These are phyloP conservation scores for Amorpha juglandis DNA, from an alignment of 2,888 invertebrate species.

Conservation along the genomic window DNA sequence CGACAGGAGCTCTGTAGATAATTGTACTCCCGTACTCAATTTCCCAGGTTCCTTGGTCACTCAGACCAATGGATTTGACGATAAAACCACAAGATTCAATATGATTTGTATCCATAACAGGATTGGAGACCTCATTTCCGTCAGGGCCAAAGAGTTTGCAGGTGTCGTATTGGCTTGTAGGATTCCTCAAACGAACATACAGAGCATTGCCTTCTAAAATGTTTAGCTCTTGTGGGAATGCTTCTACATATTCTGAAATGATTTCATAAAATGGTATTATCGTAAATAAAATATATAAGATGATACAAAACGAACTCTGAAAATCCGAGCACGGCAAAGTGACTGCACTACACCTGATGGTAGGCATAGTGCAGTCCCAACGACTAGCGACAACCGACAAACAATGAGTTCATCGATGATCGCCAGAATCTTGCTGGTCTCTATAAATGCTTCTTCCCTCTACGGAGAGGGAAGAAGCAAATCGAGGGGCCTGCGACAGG, in stretches of 20 bases:
- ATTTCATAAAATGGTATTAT: too few species aligned
- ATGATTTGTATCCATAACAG: conserved; percentile 44
- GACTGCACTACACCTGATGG: too few species aligned
- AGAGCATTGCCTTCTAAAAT: conserved; percentile 59
- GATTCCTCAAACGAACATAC: conserved; percentile 53
- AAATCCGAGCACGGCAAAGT: too few species aligned
- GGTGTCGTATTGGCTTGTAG: conserved; percentile 48
- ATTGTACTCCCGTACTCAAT: conserved; percentile 59
- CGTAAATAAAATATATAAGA: too few species aligned
- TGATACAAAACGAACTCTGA: too few species aligned
- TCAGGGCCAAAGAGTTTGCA: conserved; percentile 58
- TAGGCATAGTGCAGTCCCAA: too few species aligned
- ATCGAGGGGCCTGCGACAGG: too few species aligned
- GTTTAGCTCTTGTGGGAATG: conserved; percentile 46
- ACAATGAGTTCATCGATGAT: too few species aligned
- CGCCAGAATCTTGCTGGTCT: too few species aligned
- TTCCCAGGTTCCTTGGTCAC: conserved; percentile 58
- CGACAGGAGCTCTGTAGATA: conserved; percentile 51
- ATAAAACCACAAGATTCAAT: conserved; percentile 57
- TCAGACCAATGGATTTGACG: conserved; percentile 43
- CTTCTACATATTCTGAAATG: conserved; percentile 57
- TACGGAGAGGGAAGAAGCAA: too few species aligned
- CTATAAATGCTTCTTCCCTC: too few species aligned
- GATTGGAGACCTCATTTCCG: conserved; percentile 36
- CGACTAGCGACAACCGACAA: too few species aligned